Base-by-base conservation (phyloP, 2,888 invertebrate genomes). In the Caenorhabditis sp. region DNA sequence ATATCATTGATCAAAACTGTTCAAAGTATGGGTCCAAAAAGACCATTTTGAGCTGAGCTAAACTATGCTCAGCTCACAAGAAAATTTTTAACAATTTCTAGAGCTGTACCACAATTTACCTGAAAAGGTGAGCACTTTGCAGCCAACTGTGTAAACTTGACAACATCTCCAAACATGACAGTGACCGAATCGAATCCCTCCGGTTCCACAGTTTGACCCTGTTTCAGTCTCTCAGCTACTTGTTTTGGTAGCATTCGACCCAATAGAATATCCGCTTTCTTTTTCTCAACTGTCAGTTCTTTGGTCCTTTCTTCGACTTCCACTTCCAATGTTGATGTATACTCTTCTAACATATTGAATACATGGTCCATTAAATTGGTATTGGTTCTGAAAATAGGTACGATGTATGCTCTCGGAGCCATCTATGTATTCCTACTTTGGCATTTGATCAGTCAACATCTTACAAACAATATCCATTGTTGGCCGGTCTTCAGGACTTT, bases 331-430 rank as follows among this genome's bases (percentile, higher is more conserved):
- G 79, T 80, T 0, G 68, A 69, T 0, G 86, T 85, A 60, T 86
- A 86, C 21, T 83, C 77, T 64, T 86, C 85, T 59, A 85, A 59
- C 79, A 85, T 83, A 1, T 76, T 74, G 68, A 85, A 85, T 12
- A 86, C 85, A 59, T 85, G 83, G 67, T 86, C 84, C 81, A 85
- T 84, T 36, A 85, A 72, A 62, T 84, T 85, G n/a, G 64, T 64
- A 14, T 78, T 70, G 0, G 59, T 63, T 38, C 67, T 67, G 31
- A n/a, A n/a, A n/a, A n/a, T n/a, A n/a, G n/a, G n/a, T n/a, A n/a
- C n/a, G n/a, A n/a, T n/a, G n/a, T n/a, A n/a, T n/a, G n/a, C n/a
- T n/a, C n/a, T n/a, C n/a, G n/a, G n/a, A n/a, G n/a, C n/a, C n/a
- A n/a, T n/a, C n/a, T n/a, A n/a, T n/a, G n/a, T n/a, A n/a, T n/a